phyloP scores from a whole-genome alignment of 2,888 invertebrate species.

The Aproaerema taeniolella region DNA sequence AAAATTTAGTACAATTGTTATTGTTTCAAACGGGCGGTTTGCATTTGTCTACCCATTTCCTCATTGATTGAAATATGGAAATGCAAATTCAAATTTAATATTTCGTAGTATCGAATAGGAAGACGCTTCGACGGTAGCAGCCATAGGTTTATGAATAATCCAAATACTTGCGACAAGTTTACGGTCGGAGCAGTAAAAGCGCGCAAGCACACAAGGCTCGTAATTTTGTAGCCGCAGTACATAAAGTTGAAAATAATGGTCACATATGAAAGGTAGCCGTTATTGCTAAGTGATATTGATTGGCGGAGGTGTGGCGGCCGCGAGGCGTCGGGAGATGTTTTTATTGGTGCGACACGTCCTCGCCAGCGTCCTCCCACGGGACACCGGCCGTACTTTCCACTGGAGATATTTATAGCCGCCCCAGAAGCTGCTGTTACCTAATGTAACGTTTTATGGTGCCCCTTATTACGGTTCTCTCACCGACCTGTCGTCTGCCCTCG shows the following conservation, averaged over 20 bases:
- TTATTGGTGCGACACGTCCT: constrained; percentile 71
- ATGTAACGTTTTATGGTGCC: constrained; percentile 75
- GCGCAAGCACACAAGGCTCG: constrained; percentile 27
- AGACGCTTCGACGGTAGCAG: constrained; percentile 5
- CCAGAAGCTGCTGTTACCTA: constrained; percentile 76
- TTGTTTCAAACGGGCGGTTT: no score
- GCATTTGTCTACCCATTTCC: no score
- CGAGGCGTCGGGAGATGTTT: constrained; percentile 62
- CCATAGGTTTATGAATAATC: constrained; percentile 17
- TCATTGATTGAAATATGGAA: no score
- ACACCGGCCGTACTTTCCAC: constrained; percentile 73
- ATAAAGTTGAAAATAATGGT: constrained; percentile 48
- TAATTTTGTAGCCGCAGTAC: constrained; percentile 36
- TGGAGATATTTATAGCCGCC: constrained; percentile 75
- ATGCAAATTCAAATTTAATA: constrained; percentile 5
- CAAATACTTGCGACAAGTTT: constrained; percentile 19
- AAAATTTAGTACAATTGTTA: background rate
- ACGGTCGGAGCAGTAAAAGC: constrained; percentile 14
- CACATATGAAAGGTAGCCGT: constrained; percentile 49
- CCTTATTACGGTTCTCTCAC: constrained; percentile 71
- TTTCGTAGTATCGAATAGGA: constrained; percentile 10
- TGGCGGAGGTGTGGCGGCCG: constrained; percentile 42
- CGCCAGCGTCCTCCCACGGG: constrained; percentile 69
- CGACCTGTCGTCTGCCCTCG: constrained; percentile 46
- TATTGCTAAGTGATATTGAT: constrained; percentile 70